Evolutionary conservation across 1,140 invertebrate genomes (phyloP).

Genomic region (Penaeus japonicus): DNA sequence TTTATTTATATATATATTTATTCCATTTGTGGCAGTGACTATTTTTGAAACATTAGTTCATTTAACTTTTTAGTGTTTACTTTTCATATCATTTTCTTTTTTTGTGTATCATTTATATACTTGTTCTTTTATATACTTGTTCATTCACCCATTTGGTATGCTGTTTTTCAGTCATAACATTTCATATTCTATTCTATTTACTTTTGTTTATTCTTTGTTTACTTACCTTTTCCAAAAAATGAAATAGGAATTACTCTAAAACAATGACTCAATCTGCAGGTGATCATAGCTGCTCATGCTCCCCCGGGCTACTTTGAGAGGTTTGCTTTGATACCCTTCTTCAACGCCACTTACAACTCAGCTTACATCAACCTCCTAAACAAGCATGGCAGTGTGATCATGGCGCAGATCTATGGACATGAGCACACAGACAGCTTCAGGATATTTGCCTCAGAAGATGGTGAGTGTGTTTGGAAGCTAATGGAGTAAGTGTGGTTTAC

Average conservation of each 20-base stretch:
- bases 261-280: constrained; percentile 68
- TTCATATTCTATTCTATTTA: no score
- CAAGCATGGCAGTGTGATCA: constrained; percentile 79
- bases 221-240: neutral
- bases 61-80: no score
- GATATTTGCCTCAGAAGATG: constrained; percentile 30
- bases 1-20: no score
- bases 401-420: constrained; percentile 92
- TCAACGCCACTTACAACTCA: constrained; percentile 63
- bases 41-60: no score
- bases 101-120: no score
- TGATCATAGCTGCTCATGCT: constrained; percentile 88
- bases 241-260: neutral
- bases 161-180: no score
- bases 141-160: no score
- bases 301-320: constrained; percentile 87
- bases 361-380: constrained; percentile 76
- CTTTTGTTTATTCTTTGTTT: no score
- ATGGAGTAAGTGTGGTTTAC: neutral
- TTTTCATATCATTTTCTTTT: no score
- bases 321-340: constrained; percentile 59
- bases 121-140: no score
- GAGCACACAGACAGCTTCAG: constrained; percentile 87
- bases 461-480: neutral
- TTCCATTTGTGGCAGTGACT: no score